Conservation (phyloP, 2,888 invertebrate species). For the Heliconius sara region DNA sequence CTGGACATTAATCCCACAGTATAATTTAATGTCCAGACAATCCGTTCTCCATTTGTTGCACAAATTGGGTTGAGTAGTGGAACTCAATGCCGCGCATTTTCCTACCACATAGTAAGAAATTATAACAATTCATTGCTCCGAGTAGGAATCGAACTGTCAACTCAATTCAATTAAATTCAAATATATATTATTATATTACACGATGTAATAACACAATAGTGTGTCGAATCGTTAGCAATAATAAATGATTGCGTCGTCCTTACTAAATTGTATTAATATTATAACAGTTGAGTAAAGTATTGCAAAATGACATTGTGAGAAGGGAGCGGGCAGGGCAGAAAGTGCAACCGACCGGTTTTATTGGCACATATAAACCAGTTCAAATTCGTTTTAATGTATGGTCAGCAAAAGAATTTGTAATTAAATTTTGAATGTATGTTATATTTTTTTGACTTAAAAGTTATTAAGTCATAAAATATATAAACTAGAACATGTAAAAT, state of each 20-base stretch:
- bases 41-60: no score
- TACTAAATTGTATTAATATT: slow-evolving; percentile 22
- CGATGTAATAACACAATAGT: background rate
- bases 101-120: no score
- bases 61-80: no score
- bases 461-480: no score
- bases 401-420: slow-evolving; percentile 25
- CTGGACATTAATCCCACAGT: no score
- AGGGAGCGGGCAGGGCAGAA: slow-evolving; percentile 50
- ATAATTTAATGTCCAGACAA: no score
- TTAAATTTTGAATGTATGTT: background rate
- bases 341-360: slow-evolving; percentile 54
- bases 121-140: no score
- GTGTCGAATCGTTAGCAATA: background rate
- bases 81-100: no score
- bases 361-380: slow-evolving; percentile 55
- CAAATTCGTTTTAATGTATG: slow-evolving; percentile 41
- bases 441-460: background rate
- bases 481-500: no score
- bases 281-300: slow-evolving; percentile 39
- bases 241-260: slow-evolving; percentile 18
- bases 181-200: background rate
- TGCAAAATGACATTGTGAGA: slow-evolving; percentile 49
- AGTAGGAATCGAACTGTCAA: background rate
- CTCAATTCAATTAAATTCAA: background rate